Base-by-base conservation (phyloP, 2,113 vertebrate species). In the Ranitomeya variabilis region DNA sequence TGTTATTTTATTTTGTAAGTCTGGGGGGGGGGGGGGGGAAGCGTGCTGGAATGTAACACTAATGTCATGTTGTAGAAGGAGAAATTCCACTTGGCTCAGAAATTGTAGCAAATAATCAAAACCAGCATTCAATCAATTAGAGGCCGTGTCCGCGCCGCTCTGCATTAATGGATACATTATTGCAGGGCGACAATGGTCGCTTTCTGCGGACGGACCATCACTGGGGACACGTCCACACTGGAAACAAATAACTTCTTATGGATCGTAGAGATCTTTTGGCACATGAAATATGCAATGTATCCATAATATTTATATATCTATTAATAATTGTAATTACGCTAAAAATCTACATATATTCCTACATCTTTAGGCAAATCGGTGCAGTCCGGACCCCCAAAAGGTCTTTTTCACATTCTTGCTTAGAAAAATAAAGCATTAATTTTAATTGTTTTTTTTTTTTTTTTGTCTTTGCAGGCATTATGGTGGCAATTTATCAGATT, bases 1-100 rank as follows among this genome's bases (percentile, higher is more conserved):
- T 77, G 73, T 45, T 45, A 4, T 45, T 45, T 45, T 45, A 45
- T 45, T 45, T 55, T 74, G 45, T 26, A n/a, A 77, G 74, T 23
- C 55, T 76, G 59, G 37, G 37, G 37, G 3, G 54, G 57, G n/a
- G n/a, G n/a, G n/a, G 54, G 55, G 60, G 73, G 66, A 79, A 86
- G 74, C 37, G 54, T 52, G 60, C 59, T 64, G 74, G 73, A 86
- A 76, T 86, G 85, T 79, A 64, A 64, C 37, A 78, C 85, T 66
- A n/a, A 77, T 86, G 69, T 54, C 59, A 78, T 79, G 85, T 78
- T 86, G 15, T 78, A 15, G 73, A 67, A n/a, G 60, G 81, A 67
- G 54, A 66, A 78, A 79, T 52, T 79, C 73, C 57, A 51, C 55
- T 69, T 87, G 86, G 45, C 60, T 45, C 16, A 52, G 10, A 26